Conservation (phyloP, 2,888 invertebrate genomes). For the Meliscaeva auricollis region DNA sequence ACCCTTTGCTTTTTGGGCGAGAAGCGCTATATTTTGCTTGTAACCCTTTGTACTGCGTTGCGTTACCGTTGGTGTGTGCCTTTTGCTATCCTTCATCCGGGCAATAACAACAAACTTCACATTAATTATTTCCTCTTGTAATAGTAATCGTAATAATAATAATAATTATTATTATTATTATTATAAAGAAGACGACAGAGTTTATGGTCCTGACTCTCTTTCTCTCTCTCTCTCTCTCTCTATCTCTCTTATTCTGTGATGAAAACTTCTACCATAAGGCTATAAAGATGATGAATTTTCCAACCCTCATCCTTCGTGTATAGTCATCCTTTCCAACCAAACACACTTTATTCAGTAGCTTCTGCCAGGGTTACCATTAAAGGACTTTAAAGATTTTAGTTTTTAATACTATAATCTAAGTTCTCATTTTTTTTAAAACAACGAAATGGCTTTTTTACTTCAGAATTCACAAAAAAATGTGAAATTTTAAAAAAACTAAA, state of each 20-base stretch:
- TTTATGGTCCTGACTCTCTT: constrained; percentile 13
- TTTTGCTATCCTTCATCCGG: constrained; percentile 43
- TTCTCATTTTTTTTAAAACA: too few relatives aligned
- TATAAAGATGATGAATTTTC: constrained; percentile 69
- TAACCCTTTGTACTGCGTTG: constrained; percentile 34
- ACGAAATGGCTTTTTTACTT: too few relatives aligned
- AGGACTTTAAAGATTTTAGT: background rate
- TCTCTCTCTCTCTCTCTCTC: background rate
- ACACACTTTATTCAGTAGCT: constrained; percentile 15
- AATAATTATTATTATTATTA: constrained; percentile 69
- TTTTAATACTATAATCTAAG: too few relatives aligned
- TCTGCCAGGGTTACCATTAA: background rate
- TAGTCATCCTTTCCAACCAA: background rate
- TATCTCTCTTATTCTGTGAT: background rate
- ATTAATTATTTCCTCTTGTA: constrained; percentile 76
- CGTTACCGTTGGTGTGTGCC: constrained; percentile 26
- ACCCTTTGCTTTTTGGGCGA: constrained; percentile 57
- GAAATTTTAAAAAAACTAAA: too few relatives aligned
- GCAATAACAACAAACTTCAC: constrained; percentile 67
- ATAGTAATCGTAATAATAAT: constrained; percentile 75
- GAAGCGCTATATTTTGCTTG: constrained; percentile 29
- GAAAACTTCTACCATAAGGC: constrained; percentile 49
- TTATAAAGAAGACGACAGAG: constrained; percentile 54
- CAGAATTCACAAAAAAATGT: too few relatives aligned
- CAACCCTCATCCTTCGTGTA: constrained; percentile 16